Percentiles rank a stretch among this genome's conserved stretches.
These are phyloP conservation scores for Euthynnus affinis DNA, from an alignment of 2,797 vertebrate genomes.

Conservation along the genomic window DNA sequence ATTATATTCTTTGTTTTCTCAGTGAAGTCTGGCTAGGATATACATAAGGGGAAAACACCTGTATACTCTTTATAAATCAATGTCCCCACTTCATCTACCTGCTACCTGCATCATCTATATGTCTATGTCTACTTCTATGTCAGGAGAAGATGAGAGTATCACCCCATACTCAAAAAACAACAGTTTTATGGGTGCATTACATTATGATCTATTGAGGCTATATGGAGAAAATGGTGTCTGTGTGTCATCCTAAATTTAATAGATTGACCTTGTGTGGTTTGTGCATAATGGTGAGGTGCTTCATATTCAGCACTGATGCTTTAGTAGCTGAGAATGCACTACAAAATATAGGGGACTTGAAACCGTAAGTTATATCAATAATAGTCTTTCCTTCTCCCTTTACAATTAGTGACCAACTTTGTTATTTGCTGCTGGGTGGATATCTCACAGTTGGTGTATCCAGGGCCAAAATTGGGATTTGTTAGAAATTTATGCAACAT, in stretches of 20 bases:
- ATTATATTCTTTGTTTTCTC: not conserved
- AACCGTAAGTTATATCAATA: not conserved
- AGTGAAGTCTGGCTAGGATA: not conserved
- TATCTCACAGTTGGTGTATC: no score
- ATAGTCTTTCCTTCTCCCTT: not conserved
- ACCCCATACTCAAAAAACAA: conserved; percentile 1
- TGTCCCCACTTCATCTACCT: not conserved
- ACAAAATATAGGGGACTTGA: not conserved
- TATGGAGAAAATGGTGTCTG: not conserved
- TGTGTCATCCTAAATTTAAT: not conserved
- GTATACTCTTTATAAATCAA: not conserved
- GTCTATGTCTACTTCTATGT: not conserved
- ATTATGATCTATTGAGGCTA: not conserved
- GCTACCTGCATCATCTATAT: not conserved
- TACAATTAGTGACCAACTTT: not conserved
- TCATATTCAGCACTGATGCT: not conserved
- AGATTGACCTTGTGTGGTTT: not conserved
- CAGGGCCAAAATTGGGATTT: no score
- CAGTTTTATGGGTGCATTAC: not conserved
- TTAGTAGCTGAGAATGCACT: not conserved
- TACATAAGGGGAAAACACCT: no score
- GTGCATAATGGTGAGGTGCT: not conserved
- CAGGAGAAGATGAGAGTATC: not conserved
- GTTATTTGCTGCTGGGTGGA: no score
- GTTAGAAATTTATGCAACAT: no score